Conservation (phyloP, 2,888 invertebrate species). For the Drosophila austrosaltans region DNA sequence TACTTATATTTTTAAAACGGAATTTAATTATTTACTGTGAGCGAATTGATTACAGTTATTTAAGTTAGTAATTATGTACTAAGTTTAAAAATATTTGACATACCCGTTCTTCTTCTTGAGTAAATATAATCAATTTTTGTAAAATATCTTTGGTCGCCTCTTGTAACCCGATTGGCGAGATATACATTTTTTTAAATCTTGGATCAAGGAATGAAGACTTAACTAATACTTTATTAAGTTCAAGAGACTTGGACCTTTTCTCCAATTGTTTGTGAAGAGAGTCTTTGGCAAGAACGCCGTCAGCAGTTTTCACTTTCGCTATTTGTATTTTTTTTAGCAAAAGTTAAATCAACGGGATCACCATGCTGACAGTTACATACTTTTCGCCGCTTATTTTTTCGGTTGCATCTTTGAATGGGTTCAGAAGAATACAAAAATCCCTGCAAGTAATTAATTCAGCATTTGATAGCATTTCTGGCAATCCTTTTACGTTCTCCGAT, state of each 20-base stretch:
- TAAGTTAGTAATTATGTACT: not conserved
- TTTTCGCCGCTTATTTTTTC: constrained; percentile 28
- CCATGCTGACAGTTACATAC: constrained; percentile 26
- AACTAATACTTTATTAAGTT: not conserved
- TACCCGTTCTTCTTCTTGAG: constrained; percentile 7
- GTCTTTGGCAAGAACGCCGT: constrained; percentile 1
- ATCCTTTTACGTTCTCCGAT: constrained; percentile 5
- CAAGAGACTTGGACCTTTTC: constrained; percentile 4
- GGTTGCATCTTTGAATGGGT: constrained; percentile 23
- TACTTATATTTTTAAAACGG: no score
- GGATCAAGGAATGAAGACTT: constrained; percentile 3
- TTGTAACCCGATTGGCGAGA: constrained; percentile 15
- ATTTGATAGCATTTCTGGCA: constrained; percentile 9
- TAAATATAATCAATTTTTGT: constrained; percentile 13
- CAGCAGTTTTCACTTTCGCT: constrained; percentile 3
- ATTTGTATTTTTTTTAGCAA: constrained; percentile 10
- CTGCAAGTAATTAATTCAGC: constrained; percentile 5
- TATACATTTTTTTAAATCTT: not conserved
- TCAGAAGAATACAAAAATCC: constrained; percentile 20
- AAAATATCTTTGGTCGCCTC: constrained; percentile 15
- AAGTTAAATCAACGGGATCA: constrained; percentile 22
- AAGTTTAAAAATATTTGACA: constrained; percentile 11
- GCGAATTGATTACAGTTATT: constrained; percentile 3
- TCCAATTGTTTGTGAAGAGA: constrained; percentile 5
- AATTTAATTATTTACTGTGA: not conserved